Evolutionary conservation across 1,140 invertebrate genomes (phyloP).

Genomic region (Camponotus pennsylvanicus): DNA sequence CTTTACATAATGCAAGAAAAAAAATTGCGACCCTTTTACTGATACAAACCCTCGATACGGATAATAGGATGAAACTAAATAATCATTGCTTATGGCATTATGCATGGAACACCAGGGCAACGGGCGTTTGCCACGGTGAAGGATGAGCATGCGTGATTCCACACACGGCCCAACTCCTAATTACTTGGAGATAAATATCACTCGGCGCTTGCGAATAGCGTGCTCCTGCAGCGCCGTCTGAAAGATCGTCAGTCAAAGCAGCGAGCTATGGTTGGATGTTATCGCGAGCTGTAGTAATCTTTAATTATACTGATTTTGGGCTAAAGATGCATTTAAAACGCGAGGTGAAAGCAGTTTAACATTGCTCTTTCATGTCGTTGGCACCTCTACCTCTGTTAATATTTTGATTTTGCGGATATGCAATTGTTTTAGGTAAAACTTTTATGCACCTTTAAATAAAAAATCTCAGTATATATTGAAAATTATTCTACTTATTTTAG

Average conservation of each 20-base stretch:
- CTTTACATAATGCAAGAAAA: background rate
- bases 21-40: slow-evolving; percentile 22
- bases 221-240: slow-evolving; percentile 78
- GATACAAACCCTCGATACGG: slow-evolving; percentile 33
- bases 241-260: slow-evolving; percentile 80
- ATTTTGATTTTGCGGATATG: background rate
- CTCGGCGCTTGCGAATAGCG: slow-evolving; percentile 76
- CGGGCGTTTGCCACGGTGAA: slow-evolving; percentile 56
- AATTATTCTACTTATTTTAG: background rate
- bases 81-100: slow-evolving; percentile 64
- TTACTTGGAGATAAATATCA: slow-evolving; percentile 82
- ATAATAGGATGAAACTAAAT: slow-evolving; percentile 59
- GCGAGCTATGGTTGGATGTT: slow-evolving; percentile 75
- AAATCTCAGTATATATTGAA: background rate
- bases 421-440: background rate
- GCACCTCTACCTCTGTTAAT: slow-evolving; percentile 24
- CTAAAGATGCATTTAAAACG: slow-evolving; percentile 65
- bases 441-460: background rate
- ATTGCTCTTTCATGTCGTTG: slow-evolving; percentile 24
- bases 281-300: slow-evolving; percentile 74
- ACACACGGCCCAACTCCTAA: slow-evolving; percentile 74
- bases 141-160: slow-evolving; percentile 75
- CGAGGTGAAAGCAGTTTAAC: slow-evolving; percentile 29
- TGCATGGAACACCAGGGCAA: slow-evolving; percentile 53
- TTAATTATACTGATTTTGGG: slow-evolving; percentile 70